Evolutionary conservation across 2,797 vertebrate genomes (phyloP), one percentile per base, ranked within the genome.

Genomic region (Crocidura indochinensis): DNA sequence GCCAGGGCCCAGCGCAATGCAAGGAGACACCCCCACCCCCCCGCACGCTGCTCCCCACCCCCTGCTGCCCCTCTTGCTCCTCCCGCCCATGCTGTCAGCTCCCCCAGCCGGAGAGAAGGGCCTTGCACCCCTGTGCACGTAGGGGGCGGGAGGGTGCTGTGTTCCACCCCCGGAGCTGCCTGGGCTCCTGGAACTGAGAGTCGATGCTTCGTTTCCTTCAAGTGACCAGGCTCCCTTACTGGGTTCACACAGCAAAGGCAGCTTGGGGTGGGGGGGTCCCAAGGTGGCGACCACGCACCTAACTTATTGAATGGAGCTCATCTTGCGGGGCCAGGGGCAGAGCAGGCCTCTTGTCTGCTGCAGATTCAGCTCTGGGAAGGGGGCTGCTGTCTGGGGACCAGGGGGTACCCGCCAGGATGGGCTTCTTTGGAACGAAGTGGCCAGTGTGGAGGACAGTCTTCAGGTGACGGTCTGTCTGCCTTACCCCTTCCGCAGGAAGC

Each of bases 211-310:
- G 96, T 95, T 97, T 97, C 97, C 97, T 86, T 92, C 69, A 93
- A 95, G 97, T 97, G 98, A 98, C 98, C 98, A 98, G 96, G 97
- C 97, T 96, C 80, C 95, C 76, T 91, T 95, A 90, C 96, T 93
- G 67, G 95, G 92, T 97, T 97, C 97, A 98, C 97, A 88, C 93
- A 96, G 91, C 95, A 90, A 92, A 95, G 96, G 91, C 4, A 51
- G 38, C 51, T 10, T 2, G 10, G 51, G 7, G 51, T 10, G 14
- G 10, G 51, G 7, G 51, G 51, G 51, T 51, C 51, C 51, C 51
- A 15, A 51, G 51, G 51, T 15, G 14, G 51, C 51, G 51, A 51
- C 38, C 38, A 38, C 19, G 56, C 56, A 5, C 17, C 56, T 20
- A 20, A 60, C 56, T 5, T 60, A 6, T 20, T 20, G 19, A 17